A percentile compares a stretch with the other conserved stretches of the same genome.
phyloP scores from a whole-genome alignment of 2,888 invertebrate genomes.

The Muschampia plurimacula region DNA sequence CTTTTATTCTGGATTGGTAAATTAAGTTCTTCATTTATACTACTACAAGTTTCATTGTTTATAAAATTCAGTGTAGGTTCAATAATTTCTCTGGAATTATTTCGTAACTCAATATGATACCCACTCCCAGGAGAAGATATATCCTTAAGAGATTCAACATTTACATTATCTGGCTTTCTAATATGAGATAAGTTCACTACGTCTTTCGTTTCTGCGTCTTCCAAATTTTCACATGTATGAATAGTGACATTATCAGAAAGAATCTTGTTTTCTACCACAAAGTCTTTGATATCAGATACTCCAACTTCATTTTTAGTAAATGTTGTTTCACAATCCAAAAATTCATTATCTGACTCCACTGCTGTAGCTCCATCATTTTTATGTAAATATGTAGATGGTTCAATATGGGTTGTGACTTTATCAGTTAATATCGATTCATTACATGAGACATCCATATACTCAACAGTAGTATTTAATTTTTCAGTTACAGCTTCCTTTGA shows the following conservation, averaged over 20 bases:
- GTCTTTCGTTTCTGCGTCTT: background rate
- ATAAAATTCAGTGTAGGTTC: background rate
- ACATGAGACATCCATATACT: constrained; percentile 73
- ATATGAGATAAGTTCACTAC: background rate
- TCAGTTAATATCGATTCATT: constrained; percentile 61
- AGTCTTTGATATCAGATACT: constrained; percentile 39
- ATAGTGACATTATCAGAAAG: background rate
- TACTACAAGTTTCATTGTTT: background rate
- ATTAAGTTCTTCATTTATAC: background rate
- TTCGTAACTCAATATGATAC: background rate
- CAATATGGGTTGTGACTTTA: constrained; percentile 54
- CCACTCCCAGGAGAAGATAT: background rate
- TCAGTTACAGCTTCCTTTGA: constrained; percentile 25
- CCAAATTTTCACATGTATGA: background rate
- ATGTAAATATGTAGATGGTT: constrained; percentile 40
- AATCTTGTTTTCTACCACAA: constrained; percentile 34
- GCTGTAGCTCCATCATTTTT: constrained; percentile 47
- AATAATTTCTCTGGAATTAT: background rate
- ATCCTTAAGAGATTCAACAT: background rate
- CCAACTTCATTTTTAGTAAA: constrained; percentile 62
- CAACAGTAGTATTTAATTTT: constrained; percentile 60
- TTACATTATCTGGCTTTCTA: background rate
- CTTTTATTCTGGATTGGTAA: background rate
- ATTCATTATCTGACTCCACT: constrained; percentile 73
- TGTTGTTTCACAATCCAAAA: constrained; percentile 78